Evolutionary conservation across 2,113 vertebrate species (phyloP), one percentile per base, ranked within the genome.

Genomic region (Dasyprocta punctata): DNA sequence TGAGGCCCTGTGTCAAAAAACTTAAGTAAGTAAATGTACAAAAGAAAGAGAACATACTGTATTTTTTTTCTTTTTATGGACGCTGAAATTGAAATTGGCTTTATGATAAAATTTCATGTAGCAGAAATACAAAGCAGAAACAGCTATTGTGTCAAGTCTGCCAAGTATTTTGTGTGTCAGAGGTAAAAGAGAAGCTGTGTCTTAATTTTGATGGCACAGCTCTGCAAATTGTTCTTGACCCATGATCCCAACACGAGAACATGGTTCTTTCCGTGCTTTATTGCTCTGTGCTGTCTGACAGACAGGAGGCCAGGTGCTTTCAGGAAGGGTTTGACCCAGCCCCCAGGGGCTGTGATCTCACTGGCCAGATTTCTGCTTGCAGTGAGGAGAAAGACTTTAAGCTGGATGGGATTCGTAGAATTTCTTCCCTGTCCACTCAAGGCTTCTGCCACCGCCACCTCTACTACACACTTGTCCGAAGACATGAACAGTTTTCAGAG

Each of bases 321-420:
- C 12, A 75, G 28, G 20, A 67, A 78, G 9, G 69, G 17, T 44
- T 89, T 90, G 30, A 12, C 52, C 13, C 26, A 78, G 58, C 52
- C 1, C 0, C 14, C 9, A 44, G 73, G 73, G 75, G 22, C 49
- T 61, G 56, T 73, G 19, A 20, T 85, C 58, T 78, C 10, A 61
- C 63, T 60, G 89, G 65, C 30, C 33, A 88, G n/a, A 83, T 97
- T 90, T 84, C 61, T 71, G 12, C 10, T 24, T 69, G 65, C 5
- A 94, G 52, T 86, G 61, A 94, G 92, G 69, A 94, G 92, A 61
- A 38, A 95, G 75, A 6, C 7, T 85, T 65, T 89, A 92, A 65
- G 44, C 52, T 11, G 86, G 49, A 97, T 89, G 22, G 24, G 9
- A 4, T 71, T 75, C 83, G 92, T 49, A 56, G n/a, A 90, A 83